Evolutionary conservation across 2,797 vertebrate genomes (phyloP).

Genomic region (Lithobates pipiens): DNA sequence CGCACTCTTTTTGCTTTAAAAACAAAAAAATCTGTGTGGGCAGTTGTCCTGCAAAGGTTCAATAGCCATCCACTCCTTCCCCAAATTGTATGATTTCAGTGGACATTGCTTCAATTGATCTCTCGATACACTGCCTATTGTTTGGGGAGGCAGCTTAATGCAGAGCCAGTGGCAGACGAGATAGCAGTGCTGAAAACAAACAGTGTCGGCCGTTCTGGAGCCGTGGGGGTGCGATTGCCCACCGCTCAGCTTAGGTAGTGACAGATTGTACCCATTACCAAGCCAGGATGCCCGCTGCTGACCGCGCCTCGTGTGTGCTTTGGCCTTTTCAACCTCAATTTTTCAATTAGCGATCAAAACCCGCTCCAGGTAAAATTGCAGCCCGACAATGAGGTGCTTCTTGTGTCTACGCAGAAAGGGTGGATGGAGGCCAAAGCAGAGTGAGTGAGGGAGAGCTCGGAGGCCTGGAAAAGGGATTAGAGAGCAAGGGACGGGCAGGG

Average conservation of each 20-base stretch:
- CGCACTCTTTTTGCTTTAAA: too few species aligned
- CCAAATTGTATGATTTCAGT: too few species aligned
- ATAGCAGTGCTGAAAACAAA: background rate
- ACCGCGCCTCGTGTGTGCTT: conserved; percentile 46
- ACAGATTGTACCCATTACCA: conserved; percentile 45
- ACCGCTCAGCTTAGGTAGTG: conserved; percentile 23
- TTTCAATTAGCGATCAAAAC: conserved; percentile 56
- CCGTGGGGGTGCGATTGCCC: conserved; percentile 5
- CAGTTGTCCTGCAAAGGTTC: too few species aligned
- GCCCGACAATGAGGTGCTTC: conserved; percentile 53
- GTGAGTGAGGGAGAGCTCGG: conserved; percentile 20
- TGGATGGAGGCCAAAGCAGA: conserved; percentile 29
- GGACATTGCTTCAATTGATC: too few species aligned
- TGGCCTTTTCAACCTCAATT: conserved; percentile 57
- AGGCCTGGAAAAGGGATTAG: conserved; percentile 53
- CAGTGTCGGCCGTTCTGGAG: background rate
- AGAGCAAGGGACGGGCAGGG: conserved; percentile 49
- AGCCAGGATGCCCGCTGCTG: conserved; percentile 22
- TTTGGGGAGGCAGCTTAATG: background rate
- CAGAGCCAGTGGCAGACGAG: conserved; percentile 2
- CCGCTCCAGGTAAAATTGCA: conserved; percentile 54
- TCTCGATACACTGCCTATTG: background rate
- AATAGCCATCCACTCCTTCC: too few species aligned
- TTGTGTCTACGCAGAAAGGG: conserved; percentile 40
- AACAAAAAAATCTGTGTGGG: too few species aligned